phyloP scores from a whole-genome alignment of 2,797 vertebrate genomes.

The Sebastes melanostomus region DNA sequence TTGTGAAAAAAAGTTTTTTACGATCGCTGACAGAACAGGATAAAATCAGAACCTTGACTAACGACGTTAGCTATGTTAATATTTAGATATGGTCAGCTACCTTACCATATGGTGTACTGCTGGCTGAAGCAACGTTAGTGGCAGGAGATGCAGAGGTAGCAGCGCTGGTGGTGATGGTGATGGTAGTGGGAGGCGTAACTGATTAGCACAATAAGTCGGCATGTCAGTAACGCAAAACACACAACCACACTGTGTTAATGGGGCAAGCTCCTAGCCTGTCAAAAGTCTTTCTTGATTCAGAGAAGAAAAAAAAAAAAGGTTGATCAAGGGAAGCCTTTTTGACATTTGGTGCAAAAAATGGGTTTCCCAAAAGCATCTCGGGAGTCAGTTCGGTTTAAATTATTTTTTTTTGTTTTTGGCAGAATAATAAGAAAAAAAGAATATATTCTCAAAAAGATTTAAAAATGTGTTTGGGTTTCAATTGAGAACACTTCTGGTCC shows the following conservation, averaged over 20 bases:
- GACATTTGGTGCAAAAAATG: neutral
- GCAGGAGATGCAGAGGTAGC: conserved; percentile 32
- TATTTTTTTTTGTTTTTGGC: neutral
- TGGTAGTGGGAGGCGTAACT: conserved; percentile 50
- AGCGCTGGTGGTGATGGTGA: conserved; percentile 38
- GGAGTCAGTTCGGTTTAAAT: neutral
- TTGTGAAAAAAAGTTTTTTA: too few species aligned
- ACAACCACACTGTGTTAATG: neutral
- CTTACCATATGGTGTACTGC: conserved; percentile 62
- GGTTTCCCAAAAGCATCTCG: neutral
- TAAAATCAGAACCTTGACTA: neutral
- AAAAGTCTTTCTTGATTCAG: conserved; percentile 14
- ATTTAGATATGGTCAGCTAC: neutral
- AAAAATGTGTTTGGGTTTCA: neutral
- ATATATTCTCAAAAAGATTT: neutral
- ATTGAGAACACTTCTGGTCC: neutral
- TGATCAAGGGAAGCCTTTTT: neutral
- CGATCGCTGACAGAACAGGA: neutral
- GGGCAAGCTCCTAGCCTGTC: neutral
- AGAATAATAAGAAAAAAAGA: neutral
- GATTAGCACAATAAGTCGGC: conserved; percentile 49
- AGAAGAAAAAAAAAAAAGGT: neutral
- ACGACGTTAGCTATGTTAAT: neutral
- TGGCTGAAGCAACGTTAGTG: conserved; percentile 39
- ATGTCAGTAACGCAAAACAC: conserved; percentile 39